These are phyloP conservation scores for Nephrotoma appendiculata DNA, from an alignment of 2,888 invertebrate genomes.

Conservation along the genomic window DNA sequence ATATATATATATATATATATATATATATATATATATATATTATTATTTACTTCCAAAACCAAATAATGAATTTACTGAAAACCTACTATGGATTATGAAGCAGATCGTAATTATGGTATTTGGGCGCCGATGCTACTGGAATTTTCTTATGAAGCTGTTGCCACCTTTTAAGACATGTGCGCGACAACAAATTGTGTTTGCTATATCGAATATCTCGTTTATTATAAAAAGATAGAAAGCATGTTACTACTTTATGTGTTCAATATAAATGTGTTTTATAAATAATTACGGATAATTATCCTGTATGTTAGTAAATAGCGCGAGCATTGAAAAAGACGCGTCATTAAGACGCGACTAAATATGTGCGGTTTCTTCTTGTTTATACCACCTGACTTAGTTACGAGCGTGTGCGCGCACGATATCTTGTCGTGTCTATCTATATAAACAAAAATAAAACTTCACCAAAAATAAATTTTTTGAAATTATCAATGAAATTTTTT, in stretches of 20 bases:
- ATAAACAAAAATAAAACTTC: neutral
- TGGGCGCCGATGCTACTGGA: neutral
- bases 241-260: neutral
- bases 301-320: neutral
- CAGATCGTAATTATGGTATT: neutral
- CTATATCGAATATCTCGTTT: no score
- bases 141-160: neutral
- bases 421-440: neutral
- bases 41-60: neutral
- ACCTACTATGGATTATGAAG: neutral
- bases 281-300: neutral
- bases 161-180: neutral
- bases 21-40: neutral
- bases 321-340: neutral
- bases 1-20: no score
- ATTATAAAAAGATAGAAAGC: no score
- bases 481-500: neutral
- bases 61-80: neutral
- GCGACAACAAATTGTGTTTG: no score
- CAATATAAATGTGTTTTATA: neutral
- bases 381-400: neutral
- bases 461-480: neutral
- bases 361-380: neutral
- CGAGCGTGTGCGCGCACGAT: neutral
- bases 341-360: neutral